A percentile compares a stretch with the other conserved stretches of the same genome.
phyloP scores from a whole-genome alignment of 2,113 vertebrate genomes.

The Lutjanus erythropterus region DNA sequence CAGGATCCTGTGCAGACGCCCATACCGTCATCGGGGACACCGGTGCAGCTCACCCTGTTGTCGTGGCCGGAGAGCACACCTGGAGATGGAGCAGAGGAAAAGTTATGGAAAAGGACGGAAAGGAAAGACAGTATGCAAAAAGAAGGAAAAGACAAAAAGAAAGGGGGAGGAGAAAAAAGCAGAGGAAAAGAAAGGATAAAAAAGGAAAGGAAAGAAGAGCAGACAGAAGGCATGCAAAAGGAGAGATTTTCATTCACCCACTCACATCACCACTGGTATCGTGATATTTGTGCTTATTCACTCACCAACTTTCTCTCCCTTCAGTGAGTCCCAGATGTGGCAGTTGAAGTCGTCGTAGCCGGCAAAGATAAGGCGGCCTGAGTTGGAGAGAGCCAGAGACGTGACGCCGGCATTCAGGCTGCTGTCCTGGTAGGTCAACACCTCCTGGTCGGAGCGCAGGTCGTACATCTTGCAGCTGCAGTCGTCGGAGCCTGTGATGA shows the following conservation, averaged over 20 bases:
- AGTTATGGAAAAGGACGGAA: background rate
- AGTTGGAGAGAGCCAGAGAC: slow-evolving; percentile 93
- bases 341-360: slow-evolving; percentile 99
- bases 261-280: too few relatives aligned
- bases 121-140: rapidly evolving
- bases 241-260: too few relatives aligned
- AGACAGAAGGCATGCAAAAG: too few relatives aligned
- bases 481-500: slow-evolving; percentile 95
- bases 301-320: slow-evolving; percentile 96
- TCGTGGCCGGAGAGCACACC: slow-evolving; percentile 97
- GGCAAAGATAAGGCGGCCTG: slow-evolving; percentile 93
- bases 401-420: slow-evolving; percentile 94
- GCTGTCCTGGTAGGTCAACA: slow-evolving; percentile 88
- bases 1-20: slow-evolving; percentile 98
- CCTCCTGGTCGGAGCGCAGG: slow-evolving; percentile 94
- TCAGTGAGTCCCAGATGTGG: slow-evolving; percentile 96
- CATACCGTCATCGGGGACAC: slow-evolving; percentile 95
- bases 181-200: background rate
- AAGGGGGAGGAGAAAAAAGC: rapidly evolving
- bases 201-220: background rate
- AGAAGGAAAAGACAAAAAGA: rapidly evolving
- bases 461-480: slow-evolving; percentile 94
- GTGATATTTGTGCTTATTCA: too few relatives aligned
- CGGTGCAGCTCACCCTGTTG: slow-evolving; percentile 98
- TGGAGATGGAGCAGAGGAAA: slow-evolving; percentile 57